Evolutionary conservation across 2,888 invertebrate species (phyloP).

Genomic region (Drosophila pegasa): DNA sequence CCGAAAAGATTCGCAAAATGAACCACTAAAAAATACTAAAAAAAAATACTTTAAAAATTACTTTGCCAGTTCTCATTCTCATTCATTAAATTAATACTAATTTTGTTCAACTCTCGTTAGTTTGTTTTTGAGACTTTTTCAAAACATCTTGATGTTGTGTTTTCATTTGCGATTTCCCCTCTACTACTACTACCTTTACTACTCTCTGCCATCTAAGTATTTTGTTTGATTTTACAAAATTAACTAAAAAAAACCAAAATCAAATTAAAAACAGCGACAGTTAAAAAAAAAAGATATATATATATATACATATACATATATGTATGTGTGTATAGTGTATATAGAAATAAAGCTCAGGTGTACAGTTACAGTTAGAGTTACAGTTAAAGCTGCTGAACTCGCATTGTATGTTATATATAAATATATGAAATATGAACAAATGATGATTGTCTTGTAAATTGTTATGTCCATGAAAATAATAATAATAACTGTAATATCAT

Average conservation of each 20-base stretch:
- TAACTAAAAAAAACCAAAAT: constrained; percentile 25
- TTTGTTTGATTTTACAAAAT: constrained; percentile 43
- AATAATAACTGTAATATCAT: constrained; percentile 23
- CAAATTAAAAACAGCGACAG: constrained; percentile 51
- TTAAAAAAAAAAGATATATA: constrained; percentile 22
- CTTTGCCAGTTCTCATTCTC: constrained; percentile 17
- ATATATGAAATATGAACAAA: constrained; percentile 35
- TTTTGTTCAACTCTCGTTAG: constrained; percentile 69
- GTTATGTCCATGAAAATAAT: constrained; percentile 60
- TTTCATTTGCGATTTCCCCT: constrained; percentile 74
- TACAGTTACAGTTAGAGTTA: constrained; percentile 37
- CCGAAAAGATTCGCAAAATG: constrained; percentile 5
- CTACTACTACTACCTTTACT: constrained; percentile 22
- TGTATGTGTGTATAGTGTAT: constrained; percentile 11
- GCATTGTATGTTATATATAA: constrained; percentile 67
- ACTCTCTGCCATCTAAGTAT: constrained; percentile 40
- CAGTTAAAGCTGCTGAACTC: constrained; percentile 45
- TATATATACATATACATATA: constrained; percentile 19
- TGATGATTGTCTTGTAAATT: constrained; percentile 76
- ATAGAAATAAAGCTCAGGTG: constrained; percentile 29
- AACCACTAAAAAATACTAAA: constrained; percentile 19
- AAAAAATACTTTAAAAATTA: constrained; percentile 15
- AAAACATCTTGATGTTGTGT: constrained; percentile 83
- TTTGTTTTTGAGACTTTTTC: constrained; percentile 72
- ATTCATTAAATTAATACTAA: constrained; percentile 27